A percentile compares a stretch with the other conserved stretches of the same genome.
These are phyloP conservation scores for Drosophila anomalata DNA, from an alignment of 2,888 invertebrate species.

Conservation along the genomic window DNA sequence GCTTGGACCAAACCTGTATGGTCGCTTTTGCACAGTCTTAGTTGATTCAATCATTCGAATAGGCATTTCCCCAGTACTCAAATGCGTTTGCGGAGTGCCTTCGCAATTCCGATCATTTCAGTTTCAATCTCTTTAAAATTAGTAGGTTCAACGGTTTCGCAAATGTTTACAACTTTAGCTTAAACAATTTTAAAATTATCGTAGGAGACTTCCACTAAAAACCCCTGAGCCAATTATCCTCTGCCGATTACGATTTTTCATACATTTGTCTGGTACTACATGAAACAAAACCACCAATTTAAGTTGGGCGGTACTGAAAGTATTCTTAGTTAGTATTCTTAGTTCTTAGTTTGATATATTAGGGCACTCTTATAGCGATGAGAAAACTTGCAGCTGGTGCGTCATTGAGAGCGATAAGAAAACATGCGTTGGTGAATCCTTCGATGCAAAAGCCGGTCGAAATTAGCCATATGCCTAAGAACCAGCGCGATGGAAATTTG, in stretches of 20 bases:
- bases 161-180: slow-evolving; percentile 5
- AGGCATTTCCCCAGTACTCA: neutral
- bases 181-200: slow-evolving; percentile 5
- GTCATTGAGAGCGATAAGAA: no score
- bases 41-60: neutral
- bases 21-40: neutral
- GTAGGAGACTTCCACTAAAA: slow-evolving; percentile 2
- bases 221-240: slow-evolving; percentile 22
- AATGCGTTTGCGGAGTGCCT: neutral
- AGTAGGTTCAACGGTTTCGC: neutral
- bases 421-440: neutral
- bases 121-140: neutral
- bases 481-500: no score
- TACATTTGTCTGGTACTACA: slow-evolving; percentile 11
- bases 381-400: neutral
- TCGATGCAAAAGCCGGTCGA: neutral
- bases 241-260: slow-evolving; percentile 29
- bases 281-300: slow-evolving; percentile 9
- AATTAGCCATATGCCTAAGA: no score
- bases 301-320: no score
- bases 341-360: neutral
- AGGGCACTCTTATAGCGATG: neutral
- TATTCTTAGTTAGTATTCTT: neutral
- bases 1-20: neutral
- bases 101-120: neutral